phyloP scores from a whole-genome alignment of 2,113 vertebrate species.

The Psophia crepitans region DNA sequence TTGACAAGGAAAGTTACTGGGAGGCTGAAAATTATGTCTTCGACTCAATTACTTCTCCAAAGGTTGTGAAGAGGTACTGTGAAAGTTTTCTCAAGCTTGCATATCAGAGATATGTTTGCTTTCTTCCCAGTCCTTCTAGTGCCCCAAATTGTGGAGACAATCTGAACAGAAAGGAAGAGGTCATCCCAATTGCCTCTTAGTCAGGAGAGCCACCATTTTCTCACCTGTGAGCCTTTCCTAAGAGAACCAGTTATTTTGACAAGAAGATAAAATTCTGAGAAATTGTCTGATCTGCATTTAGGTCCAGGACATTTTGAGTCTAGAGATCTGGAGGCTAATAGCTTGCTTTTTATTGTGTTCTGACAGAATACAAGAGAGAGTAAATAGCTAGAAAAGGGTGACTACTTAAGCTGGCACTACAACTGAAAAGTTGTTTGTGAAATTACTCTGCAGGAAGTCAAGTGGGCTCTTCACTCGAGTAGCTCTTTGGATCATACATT shows the following conservation, averaged over 20 bases:
- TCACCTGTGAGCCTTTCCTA: neutral
- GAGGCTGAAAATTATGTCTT: neutral
- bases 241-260: neutral
- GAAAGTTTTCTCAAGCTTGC: neutral
- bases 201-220: neutral
- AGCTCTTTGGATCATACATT: neutral
- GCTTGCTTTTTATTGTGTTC: neutral
- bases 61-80: neutral
- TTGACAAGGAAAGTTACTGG: neutral
- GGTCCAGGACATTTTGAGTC: neutral
- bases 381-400: neutral
- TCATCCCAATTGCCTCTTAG: neutral
- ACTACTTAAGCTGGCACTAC: neutral
- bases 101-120: neutral
- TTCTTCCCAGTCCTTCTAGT: neutral
- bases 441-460: constrained; percentile 1
- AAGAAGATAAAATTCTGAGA: neutral
- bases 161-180: neutral
- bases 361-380: neutral
- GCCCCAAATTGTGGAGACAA: neutral
- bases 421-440: neutral
- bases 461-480: constrained; percentile 12
- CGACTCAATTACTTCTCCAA: neutral
- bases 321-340: neutral
- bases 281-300: neutral